Percentiles rank a stretch among this genome's conserved stretches.
Conservation (phyloP, 2,113 vertebrate genomes). For the Corapipo altera region DNA sequence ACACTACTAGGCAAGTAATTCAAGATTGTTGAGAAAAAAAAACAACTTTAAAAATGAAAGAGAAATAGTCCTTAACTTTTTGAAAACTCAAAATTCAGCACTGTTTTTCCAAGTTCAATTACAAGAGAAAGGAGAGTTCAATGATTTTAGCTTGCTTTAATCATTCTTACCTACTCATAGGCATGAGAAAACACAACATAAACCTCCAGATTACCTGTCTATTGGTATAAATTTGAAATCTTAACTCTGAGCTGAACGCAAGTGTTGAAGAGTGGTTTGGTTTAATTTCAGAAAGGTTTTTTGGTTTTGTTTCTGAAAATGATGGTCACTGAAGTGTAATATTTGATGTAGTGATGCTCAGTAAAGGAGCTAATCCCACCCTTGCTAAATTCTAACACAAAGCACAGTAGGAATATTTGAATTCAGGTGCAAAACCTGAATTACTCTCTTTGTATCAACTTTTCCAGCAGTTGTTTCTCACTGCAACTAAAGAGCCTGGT, state of each 20-base stretch:
- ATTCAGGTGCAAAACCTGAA: background rate
- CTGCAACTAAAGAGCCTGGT: accelerated
- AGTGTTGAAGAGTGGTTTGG: background rate
- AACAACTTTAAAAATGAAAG: background rate
- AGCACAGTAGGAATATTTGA: background rate
- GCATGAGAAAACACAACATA: background rate
- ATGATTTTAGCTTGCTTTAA: background rate
- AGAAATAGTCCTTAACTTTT: background rate
- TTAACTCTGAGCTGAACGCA: background rate
- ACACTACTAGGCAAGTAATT: background rate
- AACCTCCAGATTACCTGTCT: background rate
- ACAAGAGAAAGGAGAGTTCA: background rate
- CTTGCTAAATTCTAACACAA: background rate
- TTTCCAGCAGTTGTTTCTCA: background rate
- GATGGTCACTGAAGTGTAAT: background rate
- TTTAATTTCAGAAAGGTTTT: background rate
- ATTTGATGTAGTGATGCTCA: background rate
- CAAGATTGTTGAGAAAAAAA: background rate
- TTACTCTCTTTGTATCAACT: background rate
- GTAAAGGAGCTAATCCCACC: background rate
- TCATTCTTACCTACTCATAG: background rate
- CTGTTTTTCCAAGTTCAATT: background rate
- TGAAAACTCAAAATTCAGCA: background rate
- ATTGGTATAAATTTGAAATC: background rate
- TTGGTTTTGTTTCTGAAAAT: background rate